These are phyloP conservation scores for Megalops atlanticus DNA, from an alignment of 2,113 vertebrate genomes.

Conservation along the genomic window DNA sequence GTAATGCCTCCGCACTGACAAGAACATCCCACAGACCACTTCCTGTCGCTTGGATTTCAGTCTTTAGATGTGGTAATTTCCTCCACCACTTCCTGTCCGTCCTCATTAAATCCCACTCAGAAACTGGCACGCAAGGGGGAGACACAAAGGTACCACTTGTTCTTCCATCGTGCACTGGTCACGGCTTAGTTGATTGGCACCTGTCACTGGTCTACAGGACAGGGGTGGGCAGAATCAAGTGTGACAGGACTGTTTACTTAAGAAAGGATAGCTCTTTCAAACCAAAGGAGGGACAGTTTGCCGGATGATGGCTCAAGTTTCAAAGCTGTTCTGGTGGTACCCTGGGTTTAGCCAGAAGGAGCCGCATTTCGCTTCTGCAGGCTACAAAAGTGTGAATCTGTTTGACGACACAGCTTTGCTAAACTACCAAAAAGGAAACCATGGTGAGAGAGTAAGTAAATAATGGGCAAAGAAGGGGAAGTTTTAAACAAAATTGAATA, in stretches of 20 bases:
- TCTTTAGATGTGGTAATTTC: constrained; percentile 77
- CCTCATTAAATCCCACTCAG: constrained; percentile 78
- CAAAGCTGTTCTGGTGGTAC: neutral
- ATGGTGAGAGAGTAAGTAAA: neutral
- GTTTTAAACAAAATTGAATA: neutral
- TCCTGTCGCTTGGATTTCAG: constrained; percentile 73
- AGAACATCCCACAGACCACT: constrained; percentile 60
- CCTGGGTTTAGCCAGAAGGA: constrained; percentile 17
- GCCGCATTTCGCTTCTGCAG: neutral
- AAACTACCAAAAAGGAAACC: neutral
- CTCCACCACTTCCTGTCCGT: constrained; percentile 80
- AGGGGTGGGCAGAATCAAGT: constrained; percentile 51
- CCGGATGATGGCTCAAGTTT: constrained; percentile 14
- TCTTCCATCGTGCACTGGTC: constrained; percentile 58
- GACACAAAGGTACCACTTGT: constrained; percentile 79
- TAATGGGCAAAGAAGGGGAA: neutral
- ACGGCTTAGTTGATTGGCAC: constrained; percentile 71
- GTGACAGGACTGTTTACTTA: constrained; percentile 65
- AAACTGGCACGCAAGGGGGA: constrained; percentile 64
- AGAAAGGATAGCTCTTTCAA: constrained; percentile 61
- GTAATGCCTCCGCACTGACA: constrained; percentile 42
- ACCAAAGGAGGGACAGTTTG: constrained; percentile 59
- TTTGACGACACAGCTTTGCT: neutral
- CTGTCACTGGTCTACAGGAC: constrained; percentile 65
- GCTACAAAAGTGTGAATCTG: neutral